Percentiles rank a stretch among this genome's conserved stretches.
Evolutionary conservation across 2,888 invertebrate genomes (phyloP).

Genomic region (Sphecodes monilicornis): DNA sequence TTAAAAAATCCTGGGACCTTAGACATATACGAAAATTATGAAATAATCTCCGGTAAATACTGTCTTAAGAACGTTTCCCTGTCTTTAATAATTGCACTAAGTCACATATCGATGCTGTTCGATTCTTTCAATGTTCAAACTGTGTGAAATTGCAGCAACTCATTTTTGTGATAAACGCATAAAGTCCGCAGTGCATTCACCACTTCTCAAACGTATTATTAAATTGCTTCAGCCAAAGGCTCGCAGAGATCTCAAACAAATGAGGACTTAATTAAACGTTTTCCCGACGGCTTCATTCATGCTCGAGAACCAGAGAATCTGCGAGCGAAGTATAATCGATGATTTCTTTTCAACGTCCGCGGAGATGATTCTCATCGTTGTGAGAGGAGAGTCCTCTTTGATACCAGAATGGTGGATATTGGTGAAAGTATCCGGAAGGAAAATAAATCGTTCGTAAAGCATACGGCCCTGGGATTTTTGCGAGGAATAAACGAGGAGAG

Average conservation of each 20-base stretch:
- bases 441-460: slow-evolving; percentile 38
- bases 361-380: background rate
- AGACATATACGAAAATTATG: too few relatives aligned
- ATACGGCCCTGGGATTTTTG: background rate
- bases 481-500: background rate
- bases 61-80: too few relatives aligned
- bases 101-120: too few relatives aligned
- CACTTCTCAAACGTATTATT: background rate
- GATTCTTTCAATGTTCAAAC: too few relatives aligned
- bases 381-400: background rate
- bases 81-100: too few relatives aligned
- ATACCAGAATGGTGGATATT: too few relatives aligned
- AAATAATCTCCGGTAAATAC: too few relatives aligned
- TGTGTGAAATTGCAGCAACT: too few relatives aligned
- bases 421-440: slow-evolving; percentile 11
- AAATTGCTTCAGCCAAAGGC: background rate
- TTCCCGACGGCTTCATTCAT: too few relatives aligned
- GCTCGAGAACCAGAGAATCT: background rate
- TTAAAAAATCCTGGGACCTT: too few relatives aligned
- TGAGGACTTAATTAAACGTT: background rate
- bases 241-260: background rate
- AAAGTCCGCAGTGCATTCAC: too few relatives aligned
- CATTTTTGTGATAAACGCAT: too few relatives aligned
- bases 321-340: background rate
- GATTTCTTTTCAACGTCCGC: background rate